These are phyloP conservation scores for Amniataba percoides DNA, from an alignment of 2,797 vertebrate genomes.

Conservation along the genomic window DNA sequence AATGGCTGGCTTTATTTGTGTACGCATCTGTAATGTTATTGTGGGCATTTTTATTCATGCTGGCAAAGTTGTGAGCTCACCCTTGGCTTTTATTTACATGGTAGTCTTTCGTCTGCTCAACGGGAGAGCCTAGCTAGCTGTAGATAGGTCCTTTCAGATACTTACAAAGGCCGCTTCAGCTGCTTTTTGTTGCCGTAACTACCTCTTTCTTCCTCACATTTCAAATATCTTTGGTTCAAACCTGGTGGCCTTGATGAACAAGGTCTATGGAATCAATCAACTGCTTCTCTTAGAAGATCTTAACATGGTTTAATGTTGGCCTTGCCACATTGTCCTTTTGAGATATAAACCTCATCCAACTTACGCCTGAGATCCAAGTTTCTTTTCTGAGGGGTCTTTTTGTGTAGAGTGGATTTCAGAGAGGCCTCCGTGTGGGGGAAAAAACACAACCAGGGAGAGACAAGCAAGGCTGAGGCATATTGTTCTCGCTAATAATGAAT, in stretches of 20 bases:
- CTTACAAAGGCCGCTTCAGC: slow-evolving; percentile 84
- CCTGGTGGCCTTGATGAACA: slow-evolving; percentile 87
- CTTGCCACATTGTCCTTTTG: slow-evolving; percentile 85
- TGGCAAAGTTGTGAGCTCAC: slow-evolving; percentile 81
- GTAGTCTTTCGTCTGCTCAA: slow-evolving; percentile 81
- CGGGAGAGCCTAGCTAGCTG: slow-evolving; percentile 80
- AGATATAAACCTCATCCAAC: slow-evolving; percentile 85
- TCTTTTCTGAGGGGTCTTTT: slow-evolving; percentile 81
- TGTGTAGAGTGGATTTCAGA: slow-evolving; percentile 82
- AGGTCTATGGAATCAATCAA: slow-evolving; percentile 86
- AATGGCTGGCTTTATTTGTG: slow-evolving; percentile 80
- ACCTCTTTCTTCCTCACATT: slow-evolving; percentile 85
- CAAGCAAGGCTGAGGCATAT: slow-evolving; percentile 71
- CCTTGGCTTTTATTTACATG: slow-evolving; percentile 85
- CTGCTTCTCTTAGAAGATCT: slow-evolving; percentile 84
- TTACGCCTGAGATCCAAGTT: slow-evolving; percentile 82
- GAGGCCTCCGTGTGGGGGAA: slow-evolving; percentile 65
- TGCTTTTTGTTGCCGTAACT: slow-evolving; percentile 85
- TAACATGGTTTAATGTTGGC: slow-evolving; percentile 85
- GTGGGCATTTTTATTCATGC: slow-evolving; percentile 81
- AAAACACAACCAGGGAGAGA: slow-evolving; percentile 64
- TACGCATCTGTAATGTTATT: slow-evolving; percentile 81
- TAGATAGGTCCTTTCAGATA: slow-evolving; percentile 82
- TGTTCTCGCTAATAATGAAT: slow-evolving; percentile 76
- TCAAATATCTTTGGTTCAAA: slow-evolving; percentile 87